A percentile compares a stretch with the other conserved stretches of the same genome.
These are phyloP conservation scores for Rhagonycha fulva DNA, from an alignment of 2,888 invertebrate genomes.

Conservation along the genomic window DNA sequence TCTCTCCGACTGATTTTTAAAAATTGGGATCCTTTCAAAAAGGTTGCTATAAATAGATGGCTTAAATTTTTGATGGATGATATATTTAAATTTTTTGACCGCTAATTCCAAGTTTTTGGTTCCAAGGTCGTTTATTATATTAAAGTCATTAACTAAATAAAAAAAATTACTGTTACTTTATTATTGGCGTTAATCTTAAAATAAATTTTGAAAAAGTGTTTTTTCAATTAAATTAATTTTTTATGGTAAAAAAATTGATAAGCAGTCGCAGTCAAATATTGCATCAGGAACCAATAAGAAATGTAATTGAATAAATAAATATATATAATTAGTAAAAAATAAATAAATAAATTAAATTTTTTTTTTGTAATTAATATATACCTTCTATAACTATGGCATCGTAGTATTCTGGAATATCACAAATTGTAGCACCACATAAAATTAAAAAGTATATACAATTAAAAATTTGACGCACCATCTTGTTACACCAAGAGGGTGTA, in stretches of 20 bases:
- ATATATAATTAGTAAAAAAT: constrained; percentile 5
- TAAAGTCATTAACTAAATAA: not conserved
- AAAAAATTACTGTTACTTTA: not conserved
- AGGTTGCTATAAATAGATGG: not conserved
- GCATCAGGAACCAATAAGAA: too few relatives aligned
- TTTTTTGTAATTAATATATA: constrained; percentile 32
- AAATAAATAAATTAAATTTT: not conserved
- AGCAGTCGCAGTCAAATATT: too few relatives aligned
- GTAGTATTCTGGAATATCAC: constrained; percentile 29
- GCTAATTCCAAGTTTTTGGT: not conserved
- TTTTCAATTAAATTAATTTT: not conserved
- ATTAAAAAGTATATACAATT: constrained; percentile 40
- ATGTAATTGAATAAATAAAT: not conserved
- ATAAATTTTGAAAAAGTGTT: not conserved
- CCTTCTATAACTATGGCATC: constrained; percentile 45
- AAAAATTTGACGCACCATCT: constrained; percentile 41
- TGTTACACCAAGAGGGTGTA: constrained; percentile 24
- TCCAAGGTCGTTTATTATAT: not conserved
- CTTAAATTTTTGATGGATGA: not conserved
- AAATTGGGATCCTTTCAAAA: not conserved
- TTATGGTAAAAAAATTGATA: not conserved
- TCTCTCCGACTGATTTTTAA: not conserved
- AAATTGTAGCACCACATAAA: constrained; percentile 24
- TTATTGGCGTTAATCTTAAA: not conserved
- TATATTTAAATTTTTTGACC: not conserved